A percentile compares a stretch with the other conserved stretches of the same genome.
phyloP scores from a whole-genome alignment of 1,140 invertebrate genomes.

The Agraylea sexmaculata region DNA sequence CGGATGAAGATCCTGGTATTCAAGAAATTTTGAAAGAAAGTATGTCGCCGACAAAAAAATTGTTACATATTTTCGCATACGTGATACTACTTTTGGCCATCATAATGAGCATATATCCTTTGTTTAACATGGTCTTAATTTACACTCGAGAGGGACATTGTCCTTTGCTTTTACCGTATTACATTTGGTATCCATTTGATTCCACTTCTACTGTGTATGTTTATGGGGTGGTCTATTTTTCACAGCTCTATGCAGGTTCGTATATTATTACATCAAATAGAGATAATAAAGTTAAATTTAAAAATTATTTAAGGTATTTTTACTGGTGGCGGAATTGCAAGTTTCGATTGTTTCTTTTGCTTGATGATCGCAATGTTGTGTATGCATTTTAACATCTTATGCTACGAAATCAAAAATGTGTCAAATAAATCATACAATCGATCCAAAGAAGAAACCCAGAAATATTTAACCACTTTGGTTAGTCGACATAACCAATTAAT shows the following conservation, averaged over 20 bases:
- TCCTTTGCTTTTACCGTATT: conserved; percentile 11
- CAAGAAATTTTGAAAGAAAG: conserved; percentile 4
- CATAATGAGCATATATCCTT: conserved; percentile 15
- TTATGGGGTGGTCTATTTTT: conserved; percentile 10
- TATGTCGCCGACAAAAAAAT: conserved; percentile 11
- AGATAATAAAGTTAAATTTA: neutral
- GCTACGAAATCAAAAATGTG: too few relatives aligned
- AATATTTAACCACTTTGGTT: too few relatives aligned
- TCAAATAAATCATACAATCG: too few relatives aligned
- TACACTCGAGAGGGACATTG: conserved; percentile 4
- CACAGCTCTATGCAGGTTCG: conserved; percentile 16
- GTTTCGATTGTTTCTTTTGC: too few relatives aligned
- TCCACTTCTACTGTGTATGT: conserved; percentile 5
- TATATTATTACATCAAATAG: too few relatives aligned
- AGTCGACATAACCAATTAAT: too few relatives aligned
- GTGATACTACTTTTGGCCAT: conserved; percentile 13
- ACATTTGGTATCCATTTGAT: conserved; percentile 17
- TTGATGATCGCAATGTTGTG: too few relatives aligned
- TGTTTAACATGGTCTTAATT: conserved; percentile 9
- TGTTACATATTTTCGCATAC: conserved; percentile 11
- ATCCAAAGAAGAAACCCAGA: too few relatives aligned
- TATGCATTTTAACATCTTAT: too few relatives aligned
- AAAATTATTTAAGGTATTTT: conserved; percentile 14
- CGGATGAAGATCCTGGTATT: neutral
- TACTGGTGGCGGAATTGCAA: too few relatives aligned